Evolutionary conservation across 92 coral and sea anemone species (phyloP).

Genomic region (Porites lobata): DNA sequence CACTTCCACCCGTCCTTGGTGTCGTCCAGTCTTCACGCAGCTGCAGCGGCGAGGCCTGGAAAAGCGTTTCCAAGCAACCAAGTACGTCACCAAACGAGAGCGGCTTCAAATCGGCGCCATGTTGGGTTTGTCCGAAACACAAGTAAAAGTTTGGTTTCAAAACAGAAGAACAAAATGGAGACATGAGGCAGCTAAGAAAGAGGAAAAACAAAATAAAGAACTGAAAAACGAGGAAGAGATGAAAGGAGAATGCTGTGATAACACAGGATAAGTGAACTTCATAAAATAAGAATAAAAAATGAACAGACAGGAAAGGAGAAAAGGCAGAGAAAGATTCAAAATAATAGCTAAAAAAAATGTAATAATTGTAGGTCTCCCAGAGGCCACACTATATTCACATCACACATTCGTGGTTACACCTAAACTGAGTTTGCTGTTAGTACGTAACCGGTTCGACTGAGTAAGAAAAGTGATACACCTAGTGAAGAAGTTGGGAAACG

Average conservation of each 20-base stretch:
- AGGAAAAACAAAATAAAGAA: conserved; percentile 42
- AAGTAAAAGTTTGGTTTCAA: conserved; percentile 99
- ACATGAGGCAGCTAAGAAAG: conserved; percentile 61
- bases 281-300: background rate
- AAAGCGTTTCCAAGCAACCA: conserved; percentile 87
- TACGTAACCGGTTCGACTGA: too few relatives aligned
- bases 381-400: too few relatives aligned
- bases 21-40: conserved; percentile 97
- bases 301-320: background rate
- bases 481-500: too few relatives aligned
- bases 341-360: too few relatives aligned
- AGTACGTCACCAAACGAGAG: conserved; percentile 93
- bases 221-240: conserved; percentile 2
- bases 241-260: background rate
- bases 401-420: too few relatives aligned
- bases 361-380: too few relatives aligned
- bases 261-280: background rate
- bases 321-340: too few relatives aligned
- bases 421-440: too few relatives aligned
- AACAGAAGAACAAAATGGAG: conserved; percentile 98
- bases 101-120: conserved; percentile 93
- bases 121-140: conserved; percentile 94
- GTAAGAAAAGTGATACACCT: too few relatives aligned
- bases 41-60: conserved; percentile 95
- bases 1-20: conserved; percentile 62